Evolutionary conservation across 2,888 invertebrate genomes (phyloP).

Genomic region (Spodoptera exigua): DNA sequence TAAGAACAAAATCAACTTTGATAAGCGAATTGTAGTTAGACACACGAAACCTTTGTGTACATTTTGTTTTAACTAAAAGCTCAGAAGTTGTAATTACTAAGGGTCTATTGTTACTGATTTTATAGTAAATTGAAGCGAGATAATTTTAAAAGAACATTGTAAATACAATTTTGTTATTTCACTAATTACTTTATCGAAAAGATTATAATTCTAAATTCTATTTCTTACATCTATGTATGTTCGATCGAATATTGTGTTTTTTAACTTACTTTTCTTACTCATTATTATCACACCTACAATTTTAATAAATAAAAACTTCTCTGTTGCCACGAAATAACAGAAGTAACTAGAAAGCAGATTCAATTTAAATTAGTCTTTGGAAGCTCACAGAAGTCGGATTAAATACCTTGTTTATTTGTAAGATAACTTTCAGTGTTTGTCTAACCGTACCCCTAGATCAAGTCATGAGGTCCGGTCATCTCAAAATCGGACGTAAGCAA

Average conservation of each 20-base stretch:
- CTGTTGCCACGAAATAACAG: too few relatives aligned
- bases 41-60: conserved; percentile 60
- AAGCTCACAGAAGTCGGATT: not conserved
- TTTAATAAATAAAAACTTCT: too few relatives aligned
- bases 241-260: too few relatives aligned
- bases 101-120: conserved; percentile 18
- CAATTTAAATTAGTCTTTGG: not conserved
- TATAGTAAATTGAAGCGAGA: conserved; percentile 14
- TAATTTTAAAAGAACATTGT: not conserved
- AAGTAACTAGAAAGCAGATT: too few relatives aligned
- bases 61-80: conserved; percentile 40
- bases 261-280: too few relatives aligned
- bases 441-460: conserved; percentile 1
- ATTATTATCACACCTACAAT: too few relatives aligned
- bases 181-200: too few relatives aligned
- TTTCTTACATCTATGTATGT: too few relatives aligned
- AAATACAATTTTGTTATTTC: not conserved
- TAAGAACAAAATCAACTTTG: conserved; percentile 58
- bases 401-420: not conserved
- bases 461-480: conserved; percentile 14
- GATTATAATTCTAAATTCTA: too few relatives aligned
- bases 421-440: conserved; percentile 5
- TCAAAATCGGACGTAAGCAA: conserved; percentile 26
- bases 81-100: conserved; percentile 33
- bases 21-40: conserved; percentile 60